Conservation (phyloP, 2,888 invertebrate genomes). For the Cinara cedri region DNA sequence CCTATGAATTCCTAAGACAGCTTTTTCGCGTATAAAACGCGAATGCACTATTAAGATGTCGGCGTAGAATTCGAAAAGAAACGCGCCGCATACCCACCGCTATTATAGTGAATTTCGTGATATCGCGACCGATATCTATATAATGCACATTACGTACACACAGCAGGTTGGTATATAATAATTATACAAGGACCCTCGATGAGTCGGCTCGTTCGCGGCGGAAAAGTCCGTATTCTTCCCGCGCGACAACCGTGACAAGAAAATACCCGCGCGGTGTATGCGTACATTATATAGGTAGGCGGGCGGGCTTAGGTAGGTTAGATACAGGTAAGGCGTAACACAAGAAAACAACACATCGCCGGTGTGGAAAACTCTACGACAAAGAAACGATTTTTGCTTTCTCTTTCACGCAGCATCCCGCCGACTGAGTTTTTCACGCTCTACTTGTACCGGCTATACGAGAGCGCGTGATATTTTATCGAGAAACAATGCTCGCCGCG, state of each 20-base stretch:
- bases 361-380: slow-evolving; percentile 40
- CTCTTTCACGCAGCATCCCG: slow-evolving; percentile 56
- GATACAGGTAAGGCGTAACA: too few species aligned
- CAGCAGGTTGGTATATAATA: too few species aligned
- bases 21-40: too few species aligned
- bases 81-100: too few species aligned
- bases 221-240: slow-evolving; percentile 41
- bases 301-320: too few species aligned
- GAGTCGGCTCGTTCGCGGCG: slow-evolving; percentile 40
- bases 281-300: too few species aligned
- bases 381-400: slow-evolving; percentile 51
- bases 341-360: slow-evolving; percentile 10
- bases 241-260: slow-evolving; percentile 51
- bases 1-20: too few species aligned
- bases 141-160: background rate
- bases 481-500: slow-evolving; percentile 39
- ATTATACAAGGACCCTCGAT: slow-evolving; percentile 29
- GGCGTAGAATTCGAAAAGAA: too few species aligned
- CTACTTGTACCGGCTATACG: slow-evolving; percentile 45
- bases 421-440: slow-evolving; percentile 46
- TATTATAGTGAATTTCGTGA: too few species aligned
- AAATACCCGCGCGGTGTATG: slow-evolving; percentile 1
- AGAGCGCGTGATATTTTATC: background rate
- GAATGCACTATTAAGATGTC: too few species aligned
- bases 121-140: background rate